Conservation (phyloP, 2,888 invertebrate genomes). For the Unio pictorum region DNA sequence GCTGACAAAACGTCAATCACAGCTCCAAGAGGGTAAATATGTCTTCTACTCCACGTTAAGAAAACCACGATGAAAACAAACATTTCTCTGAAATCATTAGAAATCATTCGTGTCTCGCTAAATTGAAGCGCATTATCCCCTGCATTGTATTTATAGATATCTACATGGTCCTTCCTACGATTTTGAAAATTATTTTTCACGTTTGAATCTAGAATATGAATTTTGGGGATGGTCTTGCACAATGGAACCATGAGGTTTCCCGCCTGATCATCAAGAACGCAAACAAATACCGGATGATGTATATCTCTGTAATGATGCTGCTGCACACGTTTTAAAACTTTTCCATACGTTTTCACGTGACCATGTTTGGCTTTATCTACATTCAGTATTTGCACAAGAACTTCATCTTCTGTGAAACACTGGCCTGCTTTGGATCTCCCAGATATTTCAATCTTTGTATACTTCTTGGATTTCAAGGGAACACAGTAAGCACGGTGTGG, state of each 20-base stretch:
- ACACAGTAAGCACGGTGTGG: conserved; percentile 34
- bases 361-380: conserved; percentile 8
- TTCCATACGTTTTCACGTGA: conserved; percentile 11
- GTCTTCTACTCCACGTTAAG: conserved; percentile 12
- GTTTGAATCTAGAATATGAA: conserved; percentile 17
- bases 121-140: conserved; percentile 3
- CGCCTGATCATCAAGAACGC: conserved; percentile 37
- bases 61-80: conserved; percentile 21
- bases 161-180: conserved; percentile 23
- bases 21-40: conserved; percentile 22
- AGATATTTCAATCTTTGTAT: conserved; percentile 32
- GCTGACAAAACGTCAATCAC: conserved; percentile 11
- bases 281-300: conserved; percentile 38
- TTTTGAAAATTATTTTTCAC: conserved; percentile 4
- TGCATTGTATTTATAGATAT: conserved; percentile 14
- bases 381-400: conserved; percentile 38
- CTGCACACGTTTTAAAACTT: conserved; percentile 11
- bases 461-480: conserved; percentile 14
- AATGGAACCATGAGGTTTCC: conserved; percentile 36
- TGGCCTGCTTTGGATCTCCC: conserved; percentile 42
- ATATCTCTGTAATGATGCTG: conserved; percentile 17
- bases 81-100: conserved; percentile 7
- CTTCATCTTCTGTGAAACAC: conserved; percentile 40
- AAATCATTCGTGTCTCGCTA: conserved; percentile 4
- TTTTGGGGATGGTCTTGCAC: conserved; percentile 36